A percentile compares a stretch with the other conserved stretches of the same genome.
These are phyloP conservation scores for Streptopelia turtur DNA, from an alignment of 2,797 vertebrate genomes.

Conservation along the genomic window DNA sequence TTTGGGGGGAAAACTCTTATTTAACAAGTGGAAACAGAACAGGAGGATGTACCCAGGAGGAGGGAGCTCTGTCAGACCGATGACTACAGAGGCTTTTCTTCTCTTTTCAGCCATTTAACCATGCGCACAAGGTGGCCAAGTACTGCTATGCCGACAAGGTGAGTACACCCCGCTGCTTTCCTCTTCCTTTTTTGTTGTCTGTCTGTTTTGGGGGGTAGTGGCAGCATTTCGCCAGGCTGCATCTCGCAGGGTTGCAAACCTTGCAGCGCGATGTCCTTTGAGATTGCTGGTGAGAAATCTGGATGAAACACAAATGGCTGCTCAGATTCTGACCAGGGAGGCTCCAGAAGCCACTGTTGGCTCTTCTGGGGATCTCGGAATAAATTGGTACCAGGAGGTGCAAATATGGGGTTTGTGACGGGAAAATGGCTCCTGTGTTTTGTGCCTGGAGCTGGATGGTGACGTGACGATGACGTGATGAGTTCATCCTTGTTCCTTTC, in stretches of 20 bases:
- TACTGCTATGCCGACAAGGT: constrained; percentile 97
- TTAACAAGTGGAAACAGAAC: accelerated
- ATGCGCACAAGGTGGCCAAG: constrained; percentile 91
- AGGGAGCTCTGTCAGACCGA: accelerated
- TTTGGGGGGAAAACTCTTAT: background rate
- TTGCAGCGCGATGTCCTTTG: accelerated
- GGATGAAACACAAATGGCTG: accelerated
- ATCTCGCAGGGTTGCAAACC: accelerated
- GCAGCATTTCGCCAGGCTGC: accelerated
- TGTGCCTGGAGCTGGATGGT: background rate
- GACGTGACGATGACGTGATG: background rate
- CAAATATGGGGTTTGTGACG: background rate
- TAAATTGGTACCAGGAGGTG: accelerated
- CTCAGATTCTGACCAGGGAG: background rate
- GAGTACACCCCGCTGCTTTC: background rate
- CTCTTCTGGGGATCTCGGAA: background rate
- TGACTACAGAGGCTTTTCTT: background rate
- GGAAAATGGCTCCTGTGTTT: background rate
- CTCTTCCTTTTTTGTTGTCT: background rate
- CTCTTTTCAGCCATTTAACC: constrained; percentile 88
- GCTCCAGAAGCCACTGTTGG: background rate
- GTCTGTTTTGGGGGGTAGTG: accelerated
- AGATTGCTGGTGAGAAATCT: background rate
- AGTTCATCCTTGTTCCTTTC: background rate
- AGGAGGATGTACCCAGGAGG: background rate